Conservation (phyloP, 2,113 vertebrate species). For the Argyrosomus japonicus region DNA sequence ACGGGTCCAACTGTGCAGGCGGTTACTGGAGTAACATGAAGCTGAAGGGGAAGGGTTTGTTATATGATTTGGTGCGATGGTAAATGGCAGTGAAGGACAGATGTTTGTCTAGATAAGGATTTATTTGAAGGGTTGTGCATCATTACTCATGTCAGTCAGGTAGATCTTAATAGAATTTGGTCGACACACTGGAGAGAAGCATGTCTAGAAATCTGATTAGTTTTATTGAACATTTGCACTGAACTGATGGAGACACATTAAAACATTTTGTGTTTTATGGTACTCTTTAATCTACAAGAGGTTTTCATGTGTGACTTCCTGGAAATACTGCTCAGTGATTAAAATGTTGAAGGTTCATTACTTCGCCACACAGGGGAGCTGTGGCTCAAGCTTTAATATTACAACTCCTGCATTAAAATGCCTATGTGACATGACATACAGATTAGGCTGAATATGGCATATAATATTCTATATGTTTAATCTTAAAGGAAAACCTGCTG, state of each 20-base stretch:
- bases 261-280: neutral
- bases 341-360: neutral
- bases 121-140: neutral
- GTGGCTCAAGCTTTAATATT: slow-evolving; percentile 53
- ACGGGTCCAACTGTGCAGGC: neutral
- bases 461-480: slow-evolving; percentile 13
- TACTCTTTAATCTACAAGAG: neutral
- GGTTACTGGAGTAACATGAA: slow-evolving; percentile 13
- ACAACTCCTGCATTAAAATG: neutral
- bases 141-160: neutral
- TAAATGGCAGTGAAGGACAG: neutral
- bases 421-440: neutral
- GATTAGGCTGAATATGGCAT: neutral
- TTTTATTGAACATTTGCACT: neutral
- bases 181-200: neutral
- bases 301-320: slow-evolving; percentile 4
- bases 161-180: neutral
- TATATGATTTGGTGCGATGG: neutral
- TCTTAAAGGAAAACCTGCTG: slow-evolving; percentile 26
- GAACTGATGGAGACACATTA: neutral
- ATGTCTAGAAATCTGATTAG: neutral
- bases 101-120: neutral
- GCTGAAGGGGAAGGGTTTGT: neutral
- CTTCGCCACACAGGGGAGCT: slow-evolving; percentile 70
- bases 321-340: neutral